Evolutionary conservation across 2,797 vertebrate genomes (phyloP), one percentile per base, ranked within the genome.

Genomic region (Pangasius mekongensis): DNA sequence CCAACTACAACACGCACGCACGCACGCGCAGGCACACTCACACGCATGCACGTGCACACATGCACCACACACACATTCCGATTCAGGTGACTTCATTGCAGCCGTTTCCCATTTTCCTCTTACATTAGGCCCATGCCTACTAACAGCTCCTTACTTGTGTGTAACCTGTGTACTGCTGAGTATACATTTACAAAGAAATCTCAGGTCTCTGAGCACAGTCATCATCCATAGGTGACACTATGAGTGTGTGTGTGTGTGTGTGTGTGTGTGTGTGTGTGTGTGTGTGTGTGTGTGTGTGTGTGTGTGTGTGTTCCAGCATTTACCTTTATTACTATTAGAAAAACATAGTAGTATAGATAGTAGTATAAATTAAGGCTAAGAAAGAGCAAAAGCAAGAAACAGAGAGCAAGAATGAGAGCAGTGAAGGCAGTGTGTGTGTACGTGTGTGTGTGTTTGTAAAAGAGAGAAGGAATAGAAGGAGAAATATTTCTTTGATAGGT

Each of bases 401-500:
- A 36, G 6, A 73, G 14, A 76, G 43, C 24, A 52, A 49, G 73
- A n/a, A 49, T 33, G 8, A 80, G 3, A 36, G 18, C 24, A 77
- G 13, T 77, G 49, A 77, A 77, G 27, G 18, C 71, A 27, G 76
- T 54, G 47, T 52, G 47, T 24, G 22, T 16, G 43, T 77, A 27
- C 27, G 76, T 54, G 74, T 30, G 73, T 30, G 73, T 14, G 43
- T 52, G 73, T n/a, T 47, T 76, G 24, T 49, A 14, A n/a, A 52
- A 73, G 30, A 67, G 47, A 30, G 36, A 39, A 0, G 80, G 78
- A n/a, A 74, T 77, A 85, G 47, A 60, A 56, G 22, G 60, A 86
- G 87, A 84, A 83, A 86, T 58, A 83, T 62, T 85, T 87, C 87
- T 85, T 90, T 13, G 90, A 91, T 85, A 89, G 71, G 90, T 76